Evolutionary conservation across 1,140 invertebrate species (phyloP).

Genomic region (Wasmannia auropunctata): DNA sequence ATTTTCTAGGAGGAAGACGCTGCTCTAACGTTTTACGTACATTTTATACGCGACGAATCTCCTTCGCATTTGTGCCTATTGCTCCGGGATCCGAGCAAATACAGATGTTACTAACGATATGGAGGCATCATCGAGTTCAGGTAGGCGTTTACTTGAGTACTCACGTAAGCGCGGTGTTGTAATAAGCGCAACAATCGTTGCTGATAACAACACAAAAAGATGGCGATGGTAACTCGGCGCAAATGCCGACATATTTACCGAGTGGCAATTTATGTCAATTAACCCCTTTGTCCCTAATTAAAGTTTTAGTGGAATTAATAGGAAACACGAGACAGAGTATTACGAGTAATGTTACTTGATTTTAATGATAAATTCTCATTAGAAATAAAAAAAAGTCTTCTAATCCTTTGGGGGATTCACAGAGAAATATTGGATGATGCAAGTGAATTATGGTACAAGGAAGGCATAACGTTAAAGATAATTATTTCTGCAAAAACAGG

Average conservation of each 20-base stretch:
- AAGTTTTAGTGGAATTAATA: not conserved
- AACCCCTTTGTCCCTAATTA: slow-evolving; percentile 13
- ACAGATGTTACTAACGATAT: not conserved
- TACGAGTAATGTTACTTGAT: not conserved
- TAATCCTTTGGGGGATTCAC: not conserved
- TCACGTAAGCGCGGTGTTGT: slow-evolving; percentile 1
- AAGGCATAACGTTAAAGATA: not conserved
- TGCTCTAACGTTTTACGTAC: not conserved
- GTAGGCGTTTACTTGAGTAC: not conserved
- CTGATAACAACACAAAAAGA: not conserved
- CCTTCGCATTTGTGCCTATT: not conserved
- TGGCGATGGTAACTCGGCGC: not conserved
- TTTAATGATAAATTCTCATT: slow-evolving; percentile 3
- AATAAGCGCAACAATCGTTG: not conserved
- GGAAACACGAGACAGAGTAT: not conserved
- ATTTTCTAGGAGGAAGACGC: not conserved
- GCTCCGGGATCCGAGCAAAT: slow-evolving; percentile 27
- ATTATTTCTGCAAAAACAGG: not conserved
- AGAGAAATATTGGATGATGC: not conserved
- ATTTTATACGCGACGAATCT: not conserved
- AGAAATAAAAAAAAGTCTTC: not conserved
- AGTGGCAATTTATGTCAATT: slow-evolving; percentile 28
- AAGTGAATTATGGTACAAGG: not conserved
- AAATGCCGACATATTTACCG: not conserved
- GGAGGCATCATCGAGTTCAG: slow-evolving; percentile 4